A percentile compares a stretch with the other conserved stretches of the same genome.
These are phyloP conservation scores for Netelia fuscicornis DNA, from an alignment of 2,888 invertebrate genomes.

Conservation along the genomic window DNA sequence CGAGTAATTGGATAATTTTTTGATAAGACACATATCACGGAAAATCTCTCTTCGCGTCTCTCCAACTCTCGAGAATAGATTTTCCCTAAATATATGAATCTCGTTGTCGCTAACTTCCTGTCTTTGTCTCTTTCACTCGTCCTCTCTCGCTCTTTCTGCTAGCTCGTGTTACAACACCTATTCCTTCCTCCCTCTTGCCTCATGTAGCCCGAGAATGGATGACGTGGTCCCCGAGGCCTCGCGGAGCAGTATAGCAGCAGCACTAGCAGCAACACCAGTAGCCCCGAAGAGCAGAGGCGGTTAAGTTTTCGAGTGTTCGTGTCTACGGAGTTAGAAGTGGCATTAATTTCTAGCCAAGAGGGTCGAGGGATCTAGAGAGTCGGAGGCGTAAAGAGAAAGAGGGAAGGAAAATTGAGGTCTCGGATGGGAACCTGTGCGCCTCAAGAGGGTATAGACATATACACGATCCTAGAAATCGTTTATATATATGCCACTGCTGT, in stretches of 20 bases:
- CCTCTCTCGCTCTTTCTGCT: conserved; percentile 8
- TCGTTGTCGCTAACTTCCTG: neutral
- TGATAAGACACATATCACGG: conserved; percentile 5
- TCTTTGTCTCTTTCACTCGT: conserved; percentile 18
- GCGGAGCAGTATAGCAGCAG: neutral
- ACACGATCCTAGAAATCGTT: conserved; percentile 27
- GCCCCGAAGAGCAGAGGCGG: conserved; percentile 69
- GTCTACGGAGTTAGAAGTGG: conserved; percentile 78
- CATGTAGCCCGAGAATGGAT: conserved; percentile 76
- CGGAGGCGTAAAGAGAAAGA: conserved; percentile 41
- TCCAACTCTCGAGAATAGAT: too few species aligned
- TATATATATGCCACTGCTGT: conserved; percentile 28
- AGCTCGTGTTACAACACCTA: conserved; percentile 57
- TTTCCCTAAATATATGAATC: neutral
- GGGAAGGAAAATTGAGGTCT: conserved; percentile 63
- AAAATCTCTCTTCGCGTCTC: too few species aligned
- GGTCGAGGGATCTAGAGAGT: conserved; percentile 35
- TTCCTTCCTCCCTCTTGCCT: conserved; percentile 33
- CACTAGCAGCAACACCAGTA: conserved; percentile 34
- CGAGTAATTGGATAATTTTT: conserved; percentile 66
- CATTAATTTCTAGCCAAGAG: conserved; percentile 77
- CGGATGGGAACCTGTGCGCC: conserved; percentile 54
- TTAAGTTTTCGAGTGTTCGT: conserved; percentile 78
- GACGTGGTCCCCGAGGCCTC: conserved; percentile 74
- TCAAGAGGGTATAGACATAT: conserved; percentile 47